Percentiles rank a stretch among this genome's conserved stretches.
phyloP scores from a whole-genome alignment of 2,888 invertebrate genomes.

The Ptycholaimellus sp. region DNA sequence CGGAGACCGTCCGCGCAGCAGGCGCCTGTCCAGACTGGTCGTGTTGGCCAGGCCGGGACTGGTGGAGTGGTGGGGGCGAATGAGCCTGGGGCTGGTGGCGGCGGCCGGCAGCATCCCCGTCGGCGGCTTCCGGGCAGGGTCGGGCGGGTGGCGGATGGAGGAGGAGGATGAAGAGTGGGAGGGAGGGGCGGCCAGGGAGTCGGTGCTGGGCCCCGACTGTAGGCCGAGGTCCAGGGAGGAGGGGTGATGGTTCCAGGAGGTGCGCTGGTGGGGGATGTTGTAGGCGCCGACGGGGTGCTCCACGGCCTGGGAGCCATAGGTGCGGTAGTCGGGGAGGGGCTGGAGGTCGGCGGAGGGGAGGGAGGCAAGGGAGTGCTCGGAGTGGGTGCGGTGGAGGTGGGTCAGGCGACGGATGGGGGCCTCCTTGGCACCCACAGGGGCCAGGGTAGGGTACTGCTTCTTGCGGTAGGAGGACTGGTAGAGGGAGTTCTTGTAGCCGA shows the following conservation, averaged over 20 bases:
- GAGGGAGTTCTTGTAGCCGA: conserved; percentile 19
- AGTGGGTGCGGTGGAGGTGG: conserved; percentile 3
- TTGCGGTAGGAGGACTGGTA: conserved; percentile 20
- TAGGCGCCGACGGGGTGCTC: conserved; percentile 8
- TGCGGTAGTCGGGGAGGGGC: conserved; percentile 4
- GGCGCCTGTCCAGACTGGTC: too few species aligned
- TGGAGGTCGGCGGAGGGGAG: background rate
- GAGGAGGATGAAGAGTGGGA: background rate
- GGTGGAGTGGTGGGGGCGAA: too few species aligned
- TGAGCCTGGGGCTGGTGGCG: too few species aligned
- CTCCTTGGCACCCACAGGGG: background rate
- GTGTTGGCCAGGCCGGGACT: too few species aligned
- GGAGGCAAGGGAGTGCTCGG: conserved; percentile 2
- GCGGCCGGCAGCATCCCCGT: too few species aligned
- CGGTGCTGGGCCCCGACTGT: too few species aligned
- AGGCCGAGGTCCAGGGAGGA: conserved; percentile 2
- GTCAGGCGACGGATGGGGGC: background rate
- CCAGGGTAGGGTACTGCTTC: conserved; percentile 20
- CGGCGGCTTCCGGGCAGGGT: too few species aligned
- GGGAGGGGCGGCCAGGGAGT: too few species aligned
- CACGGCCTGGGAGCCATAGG: background rate
- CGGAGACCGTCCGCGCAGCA: too few species aligned
- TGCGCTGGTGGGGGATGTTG: conserved; percentile 8
- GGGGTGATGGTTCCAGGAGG: conserved; percentile 7
- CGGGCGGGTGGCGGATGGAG: background rate